Evolutionary conservation across 2,113 vertebrate genomes (phyloP).

Genomic region (Pogona vitticeps): DNA sequence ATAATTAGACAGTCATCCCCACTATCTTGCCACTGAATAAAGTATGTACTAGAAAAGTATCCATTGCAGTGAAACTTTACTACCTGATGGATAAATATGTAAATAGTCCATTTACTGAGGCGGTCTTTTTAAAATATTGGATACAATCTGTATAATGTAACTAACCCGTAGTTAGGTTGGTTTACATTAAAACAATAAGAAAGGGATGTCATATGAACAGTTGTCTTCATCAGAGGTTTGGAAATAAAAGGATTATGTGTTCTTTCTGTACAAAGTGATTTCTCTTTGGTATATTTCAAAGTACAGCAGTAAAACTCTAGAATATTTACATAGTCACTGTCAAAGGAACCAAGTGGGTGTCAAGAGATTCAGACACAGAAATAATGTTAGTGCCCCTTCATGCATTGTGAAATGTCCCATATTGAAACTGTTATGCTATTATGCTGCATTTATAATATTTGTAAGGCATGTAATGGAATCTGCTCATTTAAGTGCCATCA

Average conservation of each 20-base stretch:
- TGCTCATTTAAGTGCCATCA: not conserved
- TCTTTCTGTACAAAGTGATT: slow-evolving; percentile 66
- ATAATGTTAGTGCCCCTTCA: not conserved
- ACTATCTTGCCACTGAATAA: slow-evolving; percentile 72
- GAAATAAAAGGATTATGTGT: slow-evolving; percentile 84
- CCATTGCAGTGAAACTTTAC: slow-evolving; percentile 77
- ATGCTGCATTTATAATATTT: not conserved
- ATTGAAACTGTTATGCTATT: not conserved
- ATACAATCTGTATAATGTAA: slow-evolving; percentile 77
- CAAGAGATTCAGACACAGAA: not conserved
- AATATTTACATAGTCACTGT: not conserved
- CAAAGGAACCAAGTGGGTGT: slow-evolving; percentile 7
- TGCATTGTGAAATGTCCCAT: not conserved
- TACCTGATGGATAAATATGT: slow-evolving; percentile 84
- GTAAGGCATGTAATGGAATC: slow-evolving; percentile 2
- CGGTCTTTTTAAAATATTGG: slow-evolving; percentile 70
- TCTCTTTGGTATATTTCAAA: slow-evolving; percentile 44
- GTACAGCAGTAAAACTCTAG: not conserved
- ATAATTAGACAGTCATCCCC: slow-evolving; percentile 71
- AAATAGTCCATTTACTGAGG: slow-evolving; percentile 77
- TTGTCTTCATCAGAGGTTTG: slow-evolving; percentile 81
- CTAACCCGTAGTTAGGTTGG: slow-evolving; percentile 77
- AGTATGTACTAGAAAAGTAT: slow-evolving; percentile 71
- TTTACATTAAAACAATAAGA: slow-evolving; percentile 65
- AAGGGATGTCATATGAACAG: slow-evolving; percentile 80